Evolutionary conservation across 2,888 invertebrate species (phyloP).

Genomic region (Dascillus cervinus): DNA sequence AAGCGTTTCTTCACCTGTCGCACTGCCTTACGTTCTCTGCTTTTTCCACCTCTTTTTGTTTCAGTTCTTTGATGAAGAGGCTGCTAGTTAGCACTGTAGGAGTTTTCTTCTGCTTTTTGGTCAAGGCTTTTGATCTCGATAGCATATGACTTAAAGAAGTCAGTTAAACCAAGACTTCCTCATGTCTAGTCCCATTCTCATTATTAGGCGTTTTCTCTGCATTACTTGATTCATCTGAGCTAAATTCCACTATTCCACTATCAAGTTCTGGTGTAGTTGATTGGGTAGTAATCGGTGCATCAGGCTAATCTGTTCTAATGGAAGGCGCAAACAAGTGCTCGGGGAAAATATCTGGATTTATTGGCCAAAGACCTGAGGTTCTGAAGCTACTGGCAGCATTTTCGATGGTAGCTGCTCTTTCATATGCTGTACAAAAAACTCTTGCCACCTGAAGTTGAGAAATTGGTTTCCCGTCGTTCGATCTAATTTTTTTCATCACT

Average conservation of each 20-base stretch:
- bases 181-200: conserved; percentile 4
- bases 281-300: conserved; percentile 5
- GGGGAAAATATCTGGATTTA: conserved; percentile 8
- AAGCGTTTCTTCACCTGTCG: too few relatives aligned
- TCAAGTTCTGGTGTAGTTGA: conserved; percentile 4
- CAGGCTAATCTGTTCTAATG: conserved; percentile 6
- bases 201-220: conserved; percentile 5
- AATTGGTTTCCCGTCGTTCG: conserved; percentile 4
- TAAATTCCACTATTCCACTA: too few relatives aligned
- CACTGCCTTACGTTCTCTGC: conserved; percentile 1
- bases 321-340: conserved; percentile 10
- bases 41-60: conserved; percentile 3
- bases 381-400: conserved; percentile 6
- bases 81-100: conserved; percentile 7
- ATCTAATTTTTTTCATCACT: conserved; percentile 4
- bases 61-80: conserved; percentile 3
- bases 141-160: conserved; percentile 4
- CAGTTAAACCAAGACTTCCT: conserved; percentile 2
- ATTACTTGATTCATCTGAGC: conserved; percentile 1
- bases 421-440: conserved; percentile 7
- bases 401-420: conserved; percentile 5
- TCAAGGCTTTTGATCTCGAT: conserved; percentile 4
- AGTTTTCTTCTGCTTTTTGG: conserved; percentile 7
- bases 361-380: conserved; percentile 7
- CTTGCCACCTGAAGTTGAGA: conserved; percentile 1